Percentiles rank a stretch among this genome's conserved stretches.
phyloP scores from a whole-genome alignment of 2,888 invertebrate genomes.

The Tenthredo distinguenda region DNA sequence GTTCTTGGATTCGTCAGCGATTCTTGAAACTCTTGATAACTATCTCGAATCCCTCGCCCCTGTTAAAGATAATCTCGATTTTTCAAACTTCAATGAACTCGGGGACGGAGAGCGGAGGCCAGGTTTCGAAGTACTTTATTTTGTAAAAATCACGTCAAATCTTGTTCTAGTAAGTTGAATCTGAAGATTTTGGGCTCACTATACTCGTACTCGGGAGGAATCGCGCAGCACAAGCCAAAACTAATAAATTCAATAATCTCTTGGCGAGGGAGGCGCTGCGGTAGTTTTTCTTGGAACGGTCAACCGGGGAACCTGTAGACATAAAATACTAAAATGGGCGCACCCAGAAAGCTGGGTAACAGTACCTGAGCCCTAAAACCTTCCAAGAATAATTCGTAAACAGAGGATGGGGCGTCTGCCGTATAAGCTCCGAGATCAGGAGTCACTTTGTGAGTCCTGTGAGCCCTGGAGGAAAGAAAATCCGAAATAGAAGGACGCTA shows the following conservation, averaged over 20 bases:
- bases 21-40: slow-evolving; percentile 1
- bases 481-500: neutral
- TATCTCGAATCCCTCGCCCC: neutral
- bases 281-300: neutral
- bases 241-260: neutral
- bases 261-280: neutral
- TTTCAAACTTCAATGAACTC: neutral
- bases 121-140: neutral
- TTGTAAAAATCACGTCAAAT: neutral
- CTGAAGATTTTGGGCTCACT: neutral
- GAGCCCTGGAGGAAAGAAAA: neutral
- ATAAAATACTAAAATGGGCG: slow-evolving; percentile 1
- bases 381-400: slow-evolving; percentile 41
- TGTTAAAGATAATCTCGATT: neutral
- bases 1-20: slow-evolving; percentile 13
- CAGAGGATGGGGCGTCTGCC: neutral
- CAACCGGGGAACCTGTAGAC: neutral
- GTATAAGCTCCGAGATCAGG: neutral
- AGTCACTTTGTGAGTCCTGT: neutral
- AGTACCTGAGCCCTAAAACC: slow-evolving; percentile 17
- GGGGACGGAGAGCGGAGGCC: neutral
- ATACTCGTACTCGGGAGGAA: too few relatives aligned
- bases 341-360: neutral
- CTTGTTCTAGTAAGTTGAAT: neutral
- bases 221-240: neutral